These are phyloP conservation scores for Papilio helenus DNA, from an alignment of 1,140 invertebrate genomes.

Conservation along the genomic window DNA sequence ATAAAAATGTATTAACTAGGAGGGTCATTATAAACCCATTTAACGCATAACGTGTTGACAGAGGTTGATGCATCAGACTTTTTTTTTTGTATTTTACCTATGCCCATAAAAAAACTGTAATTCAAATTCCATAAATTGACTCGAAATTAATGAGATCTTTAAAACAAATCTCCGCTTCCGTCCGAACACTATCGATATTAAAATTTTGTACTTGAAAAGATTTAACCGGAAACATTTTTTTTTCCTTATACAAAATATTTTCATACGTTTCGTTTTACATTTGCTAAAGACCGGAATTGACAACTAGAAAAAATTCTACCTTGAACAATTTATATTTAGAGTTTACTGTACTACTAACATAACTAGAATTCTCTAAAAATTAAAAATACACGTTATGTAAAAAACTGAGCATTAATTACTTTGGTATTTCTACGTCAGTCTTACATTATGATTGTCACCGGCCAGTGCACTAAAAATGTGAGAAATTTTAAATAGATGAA, in stretches of 20 bases:
- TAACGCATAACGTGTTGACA: background rate
- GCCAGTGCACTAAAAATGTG: background rate
- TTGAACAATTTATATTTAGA: background rate
- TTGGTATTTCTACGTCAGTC: background rate
- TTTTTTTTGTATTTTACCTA: background rate
- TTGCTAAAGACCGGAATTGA: background rate
- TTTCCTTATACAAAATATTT: background rate
- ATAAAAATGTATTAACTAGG: background rate
- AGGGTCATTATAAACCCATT: background rate
- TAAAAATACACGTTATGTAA: conserved; percentile 1
- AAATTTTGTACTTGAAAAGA: background rate
- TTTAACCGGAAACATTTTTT: background rate
- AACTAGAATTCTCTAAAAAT: background rate
- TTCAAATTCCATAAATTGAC: background rate
- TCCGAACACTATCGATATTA: background rate
- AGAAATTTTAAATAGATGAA: background rate
- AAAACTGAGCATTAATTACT: background rate
- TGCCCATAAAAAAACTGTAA: too few species aligned
- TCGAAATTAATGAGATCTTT: background rate
- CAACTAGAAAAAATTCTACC: background rate
- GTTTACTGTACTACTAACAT: background rate
- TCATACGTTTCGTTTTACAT: background rate
- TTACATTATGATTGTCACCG: background rate
- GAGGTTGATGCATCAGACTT: background rate
- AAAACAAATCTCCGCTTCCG: background rate